Conservation (phyloP, 53 echinoderm and acorn worm genomes). For the Astropecten irregularis region DNA sequence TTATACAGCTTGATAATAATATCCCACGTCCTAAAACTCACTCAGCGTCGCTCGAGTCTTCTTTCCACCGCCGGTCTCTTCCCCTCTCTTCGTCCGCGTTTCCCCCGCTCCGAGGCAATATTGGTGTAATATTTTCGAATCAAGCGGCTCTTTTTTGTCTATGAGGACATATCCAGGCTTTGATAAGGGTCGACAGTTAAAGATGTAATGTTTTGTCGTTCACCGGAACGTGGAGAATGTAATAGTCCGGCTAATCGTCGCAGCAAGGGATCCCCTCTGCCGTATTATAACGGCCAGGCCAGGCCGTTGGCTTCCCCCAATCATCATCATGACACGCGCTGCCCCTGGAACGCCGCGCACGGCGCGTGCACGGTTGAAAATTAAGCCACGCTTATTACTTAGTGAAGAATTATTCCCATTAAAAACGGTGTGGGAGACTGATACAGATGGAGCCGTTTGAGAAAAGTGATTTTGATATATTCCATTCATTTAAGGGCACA, state of each 20-base stretch:
- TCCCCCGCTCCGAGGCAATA: not conserved
- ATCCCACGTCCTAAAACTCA: too few relatives aligned
- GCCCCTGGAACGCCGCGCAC: too few relatives aligned
- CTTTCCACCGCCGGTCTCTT: not conserved
- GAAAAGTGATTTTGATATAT: slow-evolving; percentile 34
- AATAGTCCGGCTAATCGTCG: slow-evolving; percentile 28
- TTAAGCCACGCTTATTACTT: slow-evolving; percentile 8
- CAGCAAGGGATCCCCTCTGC: too few relatives aligned
- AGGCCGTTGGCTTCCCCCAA: too few relatives aligned
- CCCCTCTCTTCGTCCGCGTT: not conserved
- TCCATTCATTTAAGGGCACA: slow-evolving; percentile 25
- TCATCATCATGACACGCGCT: too few relatives aligned
- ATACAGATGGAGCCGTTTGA: slow-evolving; percentile 17
- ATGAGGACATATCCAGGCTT: not conserved
- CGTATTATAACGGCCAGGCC: too few relatives aligned
- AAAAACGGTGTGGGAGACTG: slow-evolving; percentile 22
- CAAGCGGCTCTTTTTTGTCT: not conserved
- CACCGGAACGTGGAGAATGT: slow-evolving; percentile 19
- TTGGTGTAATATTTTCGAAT: not conserved
- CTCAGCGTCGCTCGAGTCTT: not conserved
- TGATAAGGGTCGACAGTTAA: slow-evolving; percentile 19
- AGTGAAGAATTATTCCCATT: slow-evolving; percentile 4
- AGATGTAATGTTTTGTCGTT: slow-evolving; percentile 9
- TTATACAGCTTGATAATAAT: not conserved
- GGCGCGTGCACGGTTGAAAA: not conserved